Evolutionary conservation across 2,113 vertebrate genomes (phyloP).

Genomic region (Engystomops pustulosus): DNA sequence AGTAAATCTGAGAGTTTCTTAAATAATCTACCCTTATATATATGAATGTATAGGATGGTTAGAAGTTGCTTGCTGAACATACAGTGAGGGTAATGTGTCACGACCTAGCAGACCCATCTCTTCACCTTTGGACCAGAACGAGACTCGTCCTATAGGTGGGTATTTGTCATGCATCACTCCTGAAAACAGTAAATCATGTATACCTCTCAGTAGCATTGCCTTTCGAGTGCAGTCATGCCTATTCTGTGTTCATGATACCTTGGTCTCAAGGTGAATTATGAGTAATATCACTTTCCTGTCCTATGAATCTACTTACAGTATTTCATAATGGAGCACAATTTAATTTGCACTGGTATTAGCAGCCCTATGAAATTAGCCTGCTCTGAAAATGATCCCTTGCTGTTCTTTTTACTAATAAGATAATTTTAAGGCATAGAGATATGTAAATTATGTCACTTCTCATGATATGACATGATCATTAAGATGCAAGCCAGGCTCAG

Average conservation of each 20-base stretch:
- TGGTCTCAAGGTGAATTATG: neutral
- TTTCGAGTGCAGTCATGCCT: neutral
- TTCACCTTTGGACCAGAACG: no score
- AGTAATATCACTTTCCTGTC: neutral
- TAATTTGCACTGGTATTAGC: constrained; percentile 51
- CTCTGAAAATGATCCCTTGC: constrained; percentile 26
- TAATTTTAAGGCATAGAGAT: constrained; percentile 45
- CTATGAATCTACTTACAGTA: neutral
- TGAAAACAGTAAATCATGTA: no score
- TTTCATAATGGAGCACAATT: neutral
- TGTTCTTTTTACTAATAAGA: constrained; percentile 20
- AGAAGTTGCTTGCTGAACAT: no score
- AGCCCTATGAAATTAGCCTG: constrained; percentile 18
- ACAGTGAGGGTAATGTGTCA: no score
- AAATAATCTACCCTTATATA: no score
- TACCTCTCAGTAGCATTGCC: neutral
- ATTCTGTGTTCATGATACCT: neutral
- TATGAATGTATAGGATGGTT: no score
- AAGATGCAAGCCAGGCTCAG: constrained; percentile 60
- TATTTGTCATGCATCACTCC: no score
- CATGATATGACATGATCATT: constrained; percentile 61
- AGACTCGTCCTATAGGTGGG: no score
- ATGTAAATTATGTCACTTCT: constrained; percentile 59
- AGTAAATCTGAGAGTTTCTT: no score
- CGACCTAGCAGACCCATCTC: no score